These are phyloP conservation scores for Oreochromis aureus DNA, from an alignment of 2,113 vertebrate genomes.

Conservation along the genomic window DNA sequence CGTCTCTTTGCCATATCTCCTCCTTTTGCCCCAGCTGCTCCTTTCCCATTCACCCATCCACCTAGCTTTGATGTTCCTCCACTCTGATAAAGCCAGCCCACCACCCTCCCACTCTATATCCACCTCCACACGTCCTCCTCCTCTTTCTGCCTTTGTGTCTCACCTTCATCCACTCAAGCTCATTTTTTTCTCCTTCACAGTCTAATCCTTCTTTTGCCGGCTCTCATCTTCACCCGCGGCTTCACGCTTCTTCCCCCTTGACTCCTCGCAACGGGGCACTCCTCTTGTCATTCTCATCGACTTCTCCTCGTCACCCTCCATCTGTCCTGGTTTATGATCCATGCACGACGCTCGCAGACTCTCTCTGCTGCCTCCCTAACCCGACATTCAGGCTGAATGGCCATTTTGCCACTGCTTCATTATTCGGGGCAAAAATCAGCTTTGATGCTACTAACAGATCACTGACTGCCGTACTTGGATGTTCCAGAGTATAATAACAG, in stretches of 20 bases:
- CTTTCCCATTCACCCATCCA: not conserved
- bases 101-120: not conserved
- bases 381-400: not conserved
- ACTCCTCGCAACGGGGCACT: not conserved
- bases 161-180: not conserved
- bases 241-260: not conserved
- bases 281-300: not conserved
- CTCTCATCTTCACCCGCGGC: not conserved
- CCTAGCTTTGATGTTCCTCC: not conserved
- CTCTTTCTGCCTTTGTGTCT: not conserved
- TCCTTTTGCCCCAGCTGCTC: constrained; percentile 5
- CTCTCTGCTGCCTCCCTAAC: not conserved
- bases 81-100: not conserved
- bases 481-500: not conserved
- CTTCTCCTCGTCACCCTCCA: not conserved
- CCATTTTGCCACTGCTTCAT: not conserved
- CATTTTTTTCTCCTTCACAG: constrained; percentile 2
- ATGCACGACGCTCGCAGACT: not conserved
- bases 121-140: not conserved
- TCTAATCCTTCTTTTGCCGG: not conserved
- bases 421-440: not conserved
- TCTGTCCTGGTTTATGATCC: not conserved
- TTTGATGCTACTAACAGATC: not conserved
- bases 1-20: not conserved
- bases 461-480: not conserved